These are phyloP conservation scores for Vireo altiloquus DNA, from an alignment of 2,113 vertebrate species.

Conservation along the genomic window DNA sequence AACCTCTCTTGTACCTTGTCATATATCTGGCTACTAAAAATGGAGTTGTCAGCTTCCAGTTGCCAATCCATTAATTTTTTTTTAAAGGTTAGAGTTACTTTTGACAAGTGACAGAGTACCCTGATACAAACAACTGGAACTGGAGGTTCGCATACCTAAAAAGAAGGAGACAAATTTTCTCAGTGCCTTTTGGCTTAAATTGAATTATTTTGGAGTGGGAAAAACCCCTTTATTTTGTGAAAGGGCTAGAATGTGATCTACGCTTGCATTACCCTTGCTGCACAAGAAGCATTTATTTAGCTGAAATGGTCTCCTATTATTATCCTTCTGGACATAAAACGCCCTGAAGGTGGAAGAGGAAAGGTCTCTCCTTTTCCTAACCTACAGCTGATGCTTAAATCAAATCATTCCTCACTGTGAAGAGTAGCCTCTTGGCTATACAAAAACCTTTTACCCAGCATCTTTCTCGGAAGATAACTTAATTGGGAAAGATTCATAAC, in stretches of 20 bases:
- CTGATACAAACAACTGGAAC: neutral
- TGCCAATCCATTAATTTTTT: constrained; percentile 44
- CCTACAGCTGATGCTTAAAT: constrained; percentile 51
- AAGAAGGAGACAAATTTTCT: neutral
- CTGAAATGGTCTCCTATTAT: constrained; percentile 57
- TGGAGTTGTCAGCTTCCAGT: constrained; percentile 31
- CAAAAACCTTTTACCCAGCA: constrained; percentile 51
- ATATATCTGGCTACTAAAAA: constrained; percentile 36
- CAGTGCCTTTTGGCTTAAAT: neutral
- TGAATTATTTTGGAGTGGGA: neutral
- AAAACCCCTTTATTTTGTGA: neutral
- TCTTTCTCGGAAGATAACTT: constrained; percentile 47
- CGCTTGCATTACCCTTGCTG: neutral
- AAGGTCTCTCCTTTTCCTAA: constrained; percentile 35
- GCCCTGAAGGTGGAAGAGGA: constrained; percentile 23
- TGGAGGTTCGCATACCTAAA: neutral
- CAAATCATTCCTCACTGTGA: constrained; percentile 48
- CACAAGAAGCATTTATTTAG: constrained; percentile 5
- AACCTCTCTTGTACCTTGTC: neutral
- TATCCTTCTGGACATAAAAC: constrained; percentile 25
- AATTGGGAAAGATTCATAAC: constrained; percentile 65
- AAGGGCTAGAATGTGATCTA: neutral
- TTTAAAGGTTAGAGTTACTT: constrained; percentile 21
- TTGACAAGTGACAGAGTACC: constrained; percentile 30
- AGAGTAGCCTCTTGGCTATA: constrained; percentile 48